phyloP scores from a whole-genome alignment of 2,888 invertebrate genomes.

The Synanthedon tipuliformis region DNA sequence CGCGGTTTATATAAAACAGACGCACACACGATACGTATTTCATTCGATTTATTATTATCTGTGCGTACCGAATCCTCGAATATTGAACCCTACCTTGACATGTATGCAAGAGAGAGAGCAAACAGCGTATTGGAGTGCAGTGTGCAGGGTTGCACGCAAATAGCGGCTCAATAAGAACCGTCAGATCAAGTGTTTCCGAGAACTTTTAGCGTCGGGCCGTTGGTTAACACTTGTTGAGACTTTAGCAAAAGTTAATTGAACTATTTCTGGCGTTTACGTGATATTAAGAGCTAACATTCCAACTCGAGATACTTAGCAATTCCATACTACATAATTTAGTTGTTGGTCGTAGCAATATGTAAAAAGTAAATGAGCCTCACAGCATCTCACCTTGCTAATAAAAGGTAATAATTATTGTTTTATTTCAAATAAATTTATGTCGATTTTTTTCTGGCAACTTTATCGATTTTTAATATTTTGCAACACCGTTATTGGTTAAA shows the following conservation, averaged over 20 bases:
- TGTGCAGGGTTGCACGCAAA: conserved; percentile 61
- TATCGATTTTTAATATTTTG: no score
- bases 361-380: no score
- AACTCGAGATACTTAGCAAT: no score
- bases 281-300: no score
- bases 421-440: no score
- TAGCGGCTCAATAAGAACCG: conserved; percentile 49
- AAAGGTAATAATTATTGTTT: no score
- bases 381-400: no score
- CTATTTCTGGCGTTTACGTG: not conserved
- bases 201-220: conserved; percentile 27
- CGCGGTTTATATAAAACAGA: conserved; percentile 50
- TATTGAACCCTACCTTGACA: conserved; percentile 70
- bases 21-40: conserved; percentile 31
- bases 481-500: no score
- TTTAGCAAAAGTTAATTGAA: conserved; percentile 1
- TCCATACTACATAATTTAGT: no score
- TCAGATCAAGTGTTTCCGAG: conserved; percentile 49
- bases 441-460: no score
- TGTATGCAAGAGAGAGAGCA: conserved; percentile 54
- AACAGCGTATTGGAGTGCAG: conserved; percentile 33
- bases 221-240: not conserved
- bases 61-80: conserved; percentile 57
- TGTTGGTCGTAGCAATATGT: no score
- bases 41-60: conserved; percentile 48